Evolutionary conservation across 2,113 vertebrate genomes (phyloP).

Genomic region (Mesocricetus auratus): DNA sequence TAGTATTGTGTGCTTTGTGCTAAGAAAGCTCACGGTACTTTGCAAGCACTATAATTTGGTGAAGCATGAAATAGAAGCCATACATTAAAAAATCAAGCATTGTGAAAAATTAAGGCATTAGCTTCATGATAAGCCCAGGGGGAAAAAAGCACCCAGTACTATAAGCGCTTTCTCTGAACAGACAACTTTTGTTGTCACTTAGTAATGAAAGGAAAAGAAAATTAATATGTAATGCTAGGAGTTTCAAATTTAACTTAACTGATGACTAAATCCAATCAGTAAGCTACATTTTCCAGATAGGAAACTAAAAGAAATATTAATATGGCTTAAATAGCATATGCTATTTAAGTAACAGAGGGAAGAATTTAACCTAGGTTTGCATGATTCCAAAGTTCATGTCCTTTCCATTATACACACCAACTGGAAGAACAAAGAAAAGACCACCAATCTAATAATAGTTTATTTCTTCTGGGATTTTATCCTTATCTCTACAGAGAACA

Average conservation of each 20-base stretch:
- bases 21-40: constrained; percentile 49
- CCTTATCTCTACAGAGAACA: constrained; percentile 2
- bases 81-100: constrained; percentile 17
- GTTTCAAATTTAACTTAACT: constrained; percentile 48
- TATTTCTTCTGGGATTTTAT: neutral
- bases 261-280: constrained; percentile 37
- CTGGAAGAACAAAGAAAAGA: neutral
- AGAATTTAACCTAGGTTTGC: neutral
- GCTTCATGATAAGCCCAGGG: constrained; percentile 18
- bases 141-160: neutral
- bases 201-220: constrained; percentile 34
- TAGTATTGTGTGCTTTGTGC: constrained; percentile 45
- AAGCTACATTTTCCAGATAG: constrained; percentile 24
- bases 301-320: constrained; percentile 48
- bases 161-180: neutral
- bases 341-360: neutral
- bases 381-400: neutral
- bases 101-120: constrained; percentile 57
- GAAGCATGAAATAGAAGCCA: constrained; percentile 54
- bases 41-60: constrained; percentile 51
- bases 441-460: neutral
- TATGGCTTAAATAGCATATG: neutral
- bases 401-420: neutral
- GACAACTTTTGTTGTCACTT: constrained; percentile 54
- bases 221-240: constrained; percentile 28